Conservation (phyloP, 2,888 invertebrate genomes). For the Dorcus parallelipipedus region DNA sequence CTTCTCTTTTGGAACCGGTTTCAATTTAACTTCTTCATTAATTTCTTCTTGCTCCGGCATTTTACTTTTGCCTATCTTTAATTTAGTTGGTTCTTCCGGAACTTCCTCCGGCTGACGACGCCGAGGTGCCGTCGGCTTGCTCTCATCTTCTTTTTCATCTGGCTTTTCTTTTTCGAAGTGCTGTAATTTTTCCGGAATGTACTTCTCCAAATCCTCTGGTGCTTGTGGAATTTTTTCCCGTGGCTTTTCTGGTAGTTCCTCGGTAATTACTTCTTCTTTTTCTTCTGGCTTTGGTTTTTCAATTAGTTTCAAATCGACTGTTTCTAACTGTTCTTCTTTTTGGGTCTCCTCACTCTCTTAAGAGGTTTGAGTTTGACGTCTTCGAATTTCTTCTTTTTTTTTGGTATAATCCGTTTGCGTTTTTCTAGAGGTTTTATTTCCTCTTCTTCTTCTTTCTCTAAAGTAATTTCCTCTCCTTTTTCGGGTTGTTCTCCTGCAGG, state of each 20-base stretch:
- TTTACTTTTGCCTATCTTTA: slow-evolving; percentile 45
- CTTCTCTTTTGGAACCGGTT: slow-evolving; percentile 41
- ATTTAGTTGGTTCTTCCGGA: slow-evolving; percentile 36
- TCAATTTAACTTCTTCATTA: slow-evolving; percentile 40
- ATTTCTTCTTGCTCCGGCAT: slow-evolving; percentile 39
- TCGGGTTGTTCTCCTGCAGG: slow-evolving; percentile 26
- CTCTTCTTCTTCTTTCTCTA: slow-evolving; percentile 34
- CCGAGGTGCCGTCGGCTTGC: slow-evolving; percentile 39
- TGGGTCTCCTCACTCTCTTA: slow-evolving; percentile 23
- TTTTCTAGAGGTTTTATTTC: slow-evolving; percentile 34
- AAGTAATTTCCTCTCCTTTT: slow-evolving; percentile 16
- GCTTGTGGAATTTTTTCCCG: slow-evolving; percentile 25
- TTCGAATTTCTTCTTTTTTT: slow-evolving; percentile 26
- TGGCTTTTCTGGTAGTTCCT: slow-evolving; percentile 26
- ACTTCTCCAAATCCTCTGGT: slow-evolving; percentile 34
- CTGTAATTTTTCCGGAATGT: slow-evolving; percentile 47
- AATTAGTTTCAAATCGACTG: slow-evolving; percentile 40
- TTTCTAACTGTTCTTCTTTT: slow-evolving; percentile 39
- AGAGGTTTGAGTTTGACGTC: slow-evolving; percentile 33
- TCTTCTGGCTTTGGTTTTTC: slow-evolving; percentile 28
- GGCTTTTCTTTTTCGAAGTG: slow-evolving; percentile 36
- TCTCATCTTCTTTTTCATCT: slow-evolving; percentile 30
- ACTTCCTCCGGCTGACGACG: slow-evolving; percentile 38
- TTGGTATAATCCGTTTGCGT: slow-evolving; percentile 14
- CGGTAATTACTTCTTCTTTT: slow-evolving; percentile 31